phyloP scores from a whole-genome alignment of 2,797 vertebrate genomes.

The Sebastes iracundus region DNA sequence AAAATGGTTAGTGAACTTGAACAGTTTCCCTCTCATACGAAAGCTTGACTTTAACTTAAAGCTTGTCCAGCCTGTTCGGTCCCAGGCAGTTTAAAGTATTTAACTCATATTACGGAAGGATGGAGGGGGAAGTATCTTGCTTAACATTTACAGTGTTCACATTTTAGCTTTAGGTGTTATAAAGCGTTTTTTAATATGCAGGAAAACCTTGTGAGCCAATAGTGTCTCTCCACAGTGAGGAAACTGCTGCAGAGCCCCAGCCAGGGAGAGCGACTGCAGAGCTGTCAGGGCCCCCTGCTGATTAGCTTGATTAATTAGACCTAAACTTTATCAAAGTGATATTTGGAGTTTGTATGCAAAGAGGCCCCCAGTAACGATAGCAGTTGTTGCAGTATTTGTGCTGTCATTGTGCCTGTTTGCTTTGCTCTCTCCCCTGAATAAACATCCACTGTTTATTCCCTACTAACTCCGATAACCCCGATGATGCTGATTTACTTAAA shows the following conservation, averaged over 20 bases:
- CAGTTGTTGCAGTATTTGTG: conserved; percentile 46
- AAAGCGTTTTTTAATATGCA: conserved; percentile 41
- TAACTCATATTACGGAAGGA: not conserved
- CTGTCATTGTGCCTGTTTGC: conserved; percentile 39
- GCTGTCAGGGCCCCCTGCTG: conserved; percentile 57
- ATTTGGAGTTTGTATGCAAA: conserved; percentile 71
- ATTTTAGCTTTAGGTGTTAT: conserved; percentile 25
- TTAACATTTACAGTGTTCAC: not conserved
- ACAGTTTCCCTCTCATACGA: not conserved
- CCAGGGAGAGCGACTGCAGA: conserved; percentile 53
- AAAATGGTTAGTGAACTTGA: not conserved
- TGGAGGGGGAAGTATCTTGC: not conserved
- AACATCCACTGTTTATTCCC: conserved; percentile 15
- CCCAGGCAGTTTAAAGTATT: not conserved
- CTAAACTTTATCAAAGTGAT: conserved; percentile 72
- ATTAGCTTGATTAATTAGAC: conserved; percentile 77
- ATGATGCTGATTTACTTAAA: conserved; percentile 2
- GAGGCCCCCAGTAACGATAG: conserved; percentile 36
- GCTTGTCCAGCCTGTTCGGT: not conserved
- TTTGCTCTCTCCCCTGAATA: conserved; percentile 16
- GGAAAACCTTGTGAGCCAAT: conserved; percentile 34
- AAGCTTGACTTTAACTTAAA: not conserved
- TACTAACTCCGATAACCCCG: not conserved
- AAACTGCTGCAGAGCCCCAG: conserved; percentile 58
- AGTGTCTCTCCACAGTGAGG: conserved; percentile 34